phyloP scores from a whole-genome alignment of 1,140 invertebrate species.

The Hycleus phaleratus region DNA sequence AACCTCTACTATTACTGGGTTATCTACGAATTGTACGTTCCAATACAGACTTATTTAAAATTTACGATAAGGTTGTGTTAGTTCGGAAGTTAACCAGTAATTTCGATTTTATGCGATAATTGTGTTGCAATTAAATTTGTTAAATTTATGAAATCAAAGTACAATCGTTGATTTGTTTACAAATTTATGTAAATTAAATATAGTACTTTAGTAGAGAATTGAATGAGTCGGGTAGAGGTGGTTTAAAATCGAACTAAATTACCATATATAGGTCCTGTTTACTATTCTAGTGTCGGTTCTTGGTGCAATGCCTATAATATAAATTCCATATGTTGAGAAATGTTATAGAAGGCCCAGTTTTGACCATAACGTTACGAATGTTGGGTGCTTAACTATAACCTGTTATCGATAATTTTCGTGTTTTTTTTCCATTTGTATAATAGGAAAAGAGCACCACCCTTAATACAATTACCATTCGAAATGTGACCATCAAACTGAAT shows the following conservation, averaged over 20 bases:
- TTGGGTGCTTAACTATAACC: slow-evolving; percentile 8
- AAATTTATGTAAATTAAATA: slow-evolving; percentile 14
- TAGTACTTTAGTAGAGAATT: slow-evolving; percentile 9
- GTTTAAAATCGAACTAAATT: slow-evolving; percentile 14
- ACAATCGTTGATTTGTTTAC: slow-evolving; percentile 13
- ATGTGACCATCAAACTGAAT: too few relatives aligned
- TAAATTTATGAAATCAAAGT: slow-evolving; percentile 10
- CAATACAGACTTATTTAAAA: too few relatives aligned
- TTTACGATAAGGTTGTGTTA: too few relatives aligned
- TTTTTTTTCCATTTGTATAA: too few relatives aligned
- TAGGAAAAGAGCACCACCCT: too few relatives aligned
- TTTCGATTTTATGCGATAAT: too few relatives aligned
- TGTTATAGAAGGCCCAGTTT: slow-evolving; percentile 7
- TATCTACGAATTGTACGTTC: too few relatives aligned
- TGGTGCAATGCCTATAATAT: slow-evolving; percentile 10
- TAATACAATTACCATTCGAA: too few relatives aligned
- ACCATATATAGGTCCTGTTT: slow-evolving; percentile 14
- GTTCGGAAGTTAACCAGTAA: too few relatives aligned
- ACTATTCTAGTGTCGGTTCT: slow-evolving; percentile 11
- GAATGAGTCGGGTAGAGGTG: slow-evolving; percentile 1
- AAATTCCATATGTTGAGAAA: slow-evolving; percentile 4
- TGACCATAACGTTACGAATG: slow-evolving; percentile 12
- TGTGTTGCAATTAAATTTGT: slow-evolving; percentile 7
- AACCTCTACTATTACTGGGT: too few relatives aligned
- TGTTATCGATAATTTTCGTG: slow-evolving; percentile 4